These are phyloP conservation scores for Tupiocoris notatus DNA, from an alignment of 2,888 invertebrate species.

Conservation along the genomic window DNA sequence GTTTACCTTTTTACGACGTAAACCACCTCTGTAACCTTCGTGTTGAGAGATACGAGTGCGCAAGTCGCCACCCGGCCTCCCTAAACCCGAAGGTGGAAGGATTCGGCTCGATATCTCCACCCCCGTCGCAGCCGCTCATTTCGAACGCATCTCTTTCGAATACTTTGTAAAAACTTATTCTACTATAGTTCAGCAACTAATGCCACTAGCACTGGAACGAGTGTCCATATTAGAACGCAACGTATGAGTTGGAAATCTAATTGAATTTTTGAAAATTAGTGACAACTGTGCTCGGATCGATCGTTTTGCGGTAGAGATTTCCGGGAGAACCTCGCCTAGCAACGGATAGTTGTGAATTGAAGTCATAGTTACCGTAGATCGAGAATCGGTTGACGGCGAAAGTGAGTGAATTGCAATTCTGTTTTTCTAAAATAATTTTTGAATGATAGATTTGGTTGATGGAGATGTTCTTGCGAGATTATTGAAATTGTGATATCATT, in stretches of 20 bases:
- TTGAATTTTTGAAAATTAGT: too few relatives aligned
- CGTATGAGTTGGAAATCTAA: too few relatives aligned
- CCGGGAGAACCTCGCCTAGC: neutral
- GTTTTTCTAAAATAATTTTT: neutral
- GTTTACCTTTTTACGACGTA: conserved; percentile 2
- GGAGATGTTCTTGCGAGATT: too few relatives aligned
- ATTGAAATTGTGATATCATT: too few relatives aligned
- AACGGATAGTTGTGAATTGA: neutral
- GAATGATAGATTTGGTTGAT: too few relatives aligned
- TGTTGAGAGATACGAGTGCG: neutral
- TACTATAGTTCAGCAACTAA: too few relatives aligned
- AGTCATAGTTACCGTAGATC: neutral
- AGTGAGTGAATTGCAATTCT: neutral
- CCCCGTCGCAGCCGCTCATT: neutral
- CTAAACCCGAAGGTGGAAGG: neutral
- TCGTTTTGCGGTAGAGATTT: too few relatives aligned
- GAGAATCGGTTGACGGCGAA: neutral
- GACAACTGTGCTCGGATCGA: too few relatives aligned
- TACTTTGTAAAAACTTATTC: too few relatives aligned
- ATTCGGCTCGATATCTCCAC: neutral
- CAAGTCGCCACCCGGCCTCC: conserved; percentile 13
- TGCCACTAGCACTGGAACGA: too few relatives aligned
- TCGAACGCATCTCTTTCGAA: too few relatives aligned
- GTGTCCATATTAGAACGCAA: too few relatives aligned
- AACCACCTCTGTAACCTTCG: neutral